Conservation (phyloP, 2,888 invertebrate species). For the Callyntrura sp. region DNA sequence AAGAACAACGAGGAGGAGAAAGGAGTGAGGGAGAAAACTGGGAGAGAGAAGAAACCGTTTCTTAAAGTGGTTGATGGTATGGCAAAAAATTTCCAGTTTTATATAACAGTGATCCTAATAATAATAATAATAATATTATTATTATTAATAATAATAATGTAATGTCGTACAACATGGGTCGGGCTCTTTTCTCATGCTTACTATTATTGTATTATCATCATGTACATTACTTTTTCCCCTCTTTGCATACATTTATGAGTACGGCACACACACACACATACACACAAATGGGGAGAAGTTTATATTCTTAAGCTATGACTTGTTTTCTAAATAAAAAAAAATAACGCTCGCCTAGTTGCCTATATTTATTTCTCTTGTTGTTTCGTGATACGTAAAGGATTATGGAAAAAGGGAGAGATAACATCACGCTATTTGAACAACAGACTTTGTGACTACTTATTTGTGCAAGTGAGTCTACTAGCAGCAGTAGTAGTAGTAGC, state of each 20-base stretch:
- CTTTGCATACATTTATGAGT: constrained; percentile 40
- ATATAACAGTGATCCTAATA: constrained; percentile 60
- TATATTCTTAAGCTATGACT: constrained; percentile 17
- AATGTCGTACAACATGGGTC: constrained; percentile 63
- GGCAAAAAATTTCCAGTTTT: constrained; percentile 72
- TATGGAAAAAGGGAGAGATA: constrained; percentile 56
- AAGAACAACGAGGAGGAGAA: constrained; percentile 49
- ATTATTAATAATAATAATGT: constrained; percentile 42
- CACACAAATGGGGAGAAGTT: neutral
- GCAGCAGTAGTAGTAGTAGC: neutral
- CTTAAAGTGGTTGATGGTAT: constrained; percentile 77
- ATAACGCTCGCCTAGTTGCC: constrained; percentile 14
- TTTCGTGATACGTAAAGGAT: constrained; percentile 53
- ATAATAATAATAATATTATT: constrained; percentile 60
- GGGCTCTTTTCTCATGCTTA: constrained; percentile 52
- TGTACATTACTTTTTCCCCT: constrained; percentile 17
- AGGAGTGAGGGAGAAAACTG: neutral
- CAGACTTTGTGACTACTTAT: constrained; percentile 64
- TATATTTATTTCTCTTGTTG: constrained; percentile 42
- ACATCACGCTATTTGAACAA: constrained; percentile 76
- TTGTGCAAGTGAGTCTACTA: no score
- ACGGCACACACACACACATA: neutral
- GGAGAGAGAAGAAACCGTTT: constrained; percentile 65
- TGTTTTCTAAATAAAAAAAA: constrained; percentile 36
- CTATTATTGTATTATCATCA: constrained; percentile 46